Evolutionary conservation across 2,888 invertebrate species (phyloP).

Genomic region (Luperina nickerlii): DNA sequence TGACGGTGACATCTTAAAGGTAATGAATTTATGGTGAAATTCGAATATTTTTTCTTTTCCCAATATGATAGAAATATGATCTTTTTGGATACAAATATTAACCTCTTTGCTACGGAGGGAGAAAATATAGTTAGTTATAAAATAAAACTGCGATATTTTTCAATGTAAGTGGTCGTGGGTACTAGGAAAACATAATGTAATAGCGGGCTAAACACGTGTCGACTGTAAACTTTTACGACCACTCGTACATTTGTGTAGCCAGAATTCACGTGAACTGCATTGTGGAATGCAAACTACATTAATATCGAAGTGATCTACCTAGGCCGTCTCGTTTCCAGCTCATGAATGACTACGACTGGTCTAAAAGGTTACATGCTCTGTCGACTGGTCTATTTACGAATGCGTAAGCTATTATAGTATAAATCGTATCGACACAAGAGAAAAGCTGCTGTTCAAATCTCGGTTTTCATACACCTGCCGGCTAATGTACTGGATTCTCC

Average conservation of each 20-base stretch:
- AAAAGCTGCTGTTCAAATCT: neutral
- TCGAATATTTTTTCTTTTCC: neutral
- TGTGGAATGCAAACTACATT: neutral
- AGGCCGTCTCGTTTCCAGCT: neutral
- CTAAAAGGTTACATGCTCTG: no score
- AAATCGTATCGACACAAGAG: neutral
- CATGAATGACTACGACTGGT: neutral
- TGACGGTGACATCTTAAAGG: slow-evolving; percentile 35
- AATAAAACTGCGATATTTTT: neutral
- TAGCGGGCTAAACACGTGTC: slow-evolving; percentile 16
- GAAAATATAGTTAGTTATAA: neutral
- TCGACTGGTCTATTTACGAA: neutral
- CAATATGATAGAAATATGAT: neutral
- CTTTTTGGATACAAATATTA: neutral
- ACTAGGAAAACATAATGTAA: slow-evolving; percentile 30
- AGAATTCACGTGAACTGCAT: neutral
- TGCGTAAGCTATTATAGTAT: neutral
- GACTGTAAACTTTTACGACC: slow-evolving; percentile 41
- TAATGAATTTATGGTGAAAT: neutral
- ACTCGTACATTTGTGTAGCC: neutral
- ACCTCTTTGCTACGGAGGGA: neutral
- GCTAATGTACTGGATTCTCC: neutral
- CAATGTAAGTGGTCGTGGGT: slow-evolving; percentile 5
- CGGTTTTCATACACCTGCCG: neutral
- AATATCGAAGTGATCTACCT: neutral